These are phyloP conservation scores for Boloria euphrosyne DNA, from an alignment of 2,888 invertebrate genomes.

Conservation along the genomic window DNA sequence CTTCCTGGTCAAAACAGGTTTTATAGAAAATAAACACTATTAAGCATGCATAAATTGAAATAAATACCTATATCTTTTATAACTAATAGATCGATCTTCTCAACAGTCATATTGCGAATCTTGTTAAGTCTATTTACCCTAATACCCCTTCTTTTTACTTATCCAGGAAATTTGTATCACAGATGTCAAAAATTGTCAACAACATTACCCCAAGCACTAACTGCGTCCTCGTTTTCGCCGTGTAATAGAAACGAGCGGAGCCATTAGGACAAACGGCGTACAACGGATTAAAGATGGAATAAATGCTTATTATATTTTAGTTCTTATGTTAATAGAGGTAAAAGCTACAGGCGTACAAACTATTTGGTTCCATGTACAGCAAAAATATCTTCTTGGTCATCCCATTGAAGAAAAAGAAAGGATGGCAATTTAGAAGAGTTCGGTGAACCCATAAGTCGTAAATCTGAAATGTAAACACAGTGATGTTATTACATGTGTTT, in stretches of 20 bases:
- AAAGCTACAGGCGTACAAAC: slow-evolving; percentile 39
- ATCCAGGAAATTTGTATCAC: slow-evolving; percentile 8
- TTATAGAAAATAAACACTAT: too few species aligned
- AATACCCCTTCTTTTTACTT: neutral
- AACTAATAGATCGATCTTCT: neutral
- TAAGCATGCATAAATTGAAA: too few species aligned
- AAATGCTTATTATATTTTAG: slow-evolving; percentile 26
- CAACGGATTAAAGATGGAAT: slow-evolving; percentile 26
- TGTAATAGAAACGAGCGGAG: slow-evolving; percentile 33
- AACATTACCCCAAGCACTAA: slow-evolving; percentile 28
- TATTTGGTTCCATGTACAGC: slow-evolving; percentile 45
- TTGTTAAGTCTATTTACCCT: neutral
- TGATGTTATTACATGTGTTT: slow-evolving; percentile 38
- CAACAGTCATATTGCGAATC: neutral
- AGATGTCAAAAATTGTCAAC: slow-evolving; percentile 33
- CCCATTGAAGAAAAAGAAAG: slow-evolving; percentile 38
- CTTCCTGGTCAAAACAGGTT: slow-evolving; percentile 23
- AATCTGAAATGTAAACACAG: slow-evolving; percentile 40
- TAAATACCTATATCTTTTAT: too few species aligned
- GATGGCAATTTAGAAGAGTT: slow-evolving; percentile 39
- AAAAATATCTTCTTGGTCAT: slow-evolving; percentile 45
- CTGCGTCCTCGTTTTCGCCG: slow-evolving; percentile 29
- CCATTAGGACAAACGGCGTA: slow-evolving; percentile 32
- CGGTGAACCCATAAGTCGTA: slow-evolving; percentile 39
- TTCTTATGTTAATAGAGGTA: slow-evolving; percentile 24